A percentile compares a stretch with the other conserved stretches of the same genome.
Conservation (phyloP, 2,113 vertebrate species). For the Alligator mississippiensis region DNA sequence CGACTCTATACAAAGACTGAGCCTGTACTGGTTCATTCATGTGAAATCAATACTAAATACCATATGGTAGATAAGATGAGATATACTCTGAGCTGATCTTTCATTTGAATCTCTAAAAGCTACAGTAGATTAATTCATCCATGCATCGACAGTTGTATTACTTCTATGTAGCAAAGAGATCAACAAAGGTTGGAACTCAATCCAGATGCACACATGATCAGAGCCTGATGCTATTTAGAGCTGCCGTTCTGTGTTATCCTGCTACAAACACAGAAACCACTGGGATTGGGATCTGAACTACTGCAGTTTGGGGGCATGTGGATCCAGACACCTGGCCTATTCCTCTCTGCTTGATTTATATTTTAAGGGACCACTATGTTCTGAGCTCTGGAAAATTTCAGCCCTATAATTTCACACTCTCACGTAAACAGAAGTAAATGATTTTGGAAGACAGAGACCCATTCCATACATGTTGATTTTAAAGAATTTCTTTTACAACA, state of each 20-base stretch:
- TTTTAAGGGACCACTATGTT: background rate
- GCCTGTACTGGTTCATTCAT: fast-evolving
- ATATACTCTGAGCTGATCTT: fast-evolving
- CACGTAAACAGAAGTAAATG: background rate
- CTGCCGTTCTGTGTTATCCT: background rate
- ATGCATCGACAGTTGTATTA: background rate
- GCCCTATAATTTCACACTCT: fast-evolving
- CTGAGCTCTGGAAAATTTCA: background rate
- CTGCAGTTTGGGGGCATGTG: background rate
- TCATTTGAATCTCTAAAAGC: background rate
- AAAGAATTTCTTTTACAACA: conserved; percentile 22
- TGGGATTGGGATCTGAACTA: background rate
- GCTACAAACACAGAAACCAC: background rate
- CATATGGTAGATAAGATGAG: fast-evolving
- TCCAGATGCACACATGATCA: background rate
- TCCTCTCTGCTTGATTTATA: background rate
- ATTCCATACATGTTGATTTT: background rate
- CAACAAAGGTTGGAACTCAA: background rate
- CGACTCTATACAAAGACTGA: background rate
- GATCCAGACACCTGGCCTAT: background rate
- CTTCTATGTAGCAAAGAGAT: background rate
- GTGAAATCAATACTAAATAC: background rate
- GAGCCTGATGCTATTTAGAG: background rate
- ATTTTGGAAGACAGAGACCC: background rate
- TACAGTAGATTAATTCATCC: fast-evolving